Conservation (phyloP, 2,888 invertebrate genomes). For the Tetragonisca angustula region DNA sequence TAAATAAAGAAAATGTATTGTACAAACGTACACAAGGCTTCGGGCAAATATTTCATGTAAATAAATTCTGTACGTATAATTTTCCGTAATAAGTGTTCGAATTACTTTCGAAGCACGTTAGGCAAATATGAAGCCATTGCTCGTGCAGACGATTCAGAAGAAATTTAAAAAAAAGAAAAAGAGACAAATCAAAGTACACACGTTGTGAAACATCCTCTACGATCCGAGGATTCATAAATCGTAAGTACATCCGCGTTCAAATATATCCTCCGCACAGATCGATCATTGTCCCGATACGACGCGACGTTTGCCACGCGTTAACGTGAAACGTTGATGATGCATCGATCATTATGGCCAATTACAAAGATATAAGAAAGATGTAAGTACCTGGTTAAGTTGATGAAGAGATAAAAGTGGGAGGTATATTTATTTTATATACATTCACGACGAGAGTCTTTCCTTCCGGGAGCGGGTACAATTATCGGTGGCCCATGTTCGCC, state of each 20-base stretch:
- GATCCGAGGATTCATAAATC: too few species aligned
- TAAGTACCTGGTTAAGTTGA: slow-evolving; percentile 5
- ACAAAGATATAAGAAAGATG: slow-evolving; percentile 15
- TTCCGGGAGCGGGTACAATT: slow-evolving; percentile 6
- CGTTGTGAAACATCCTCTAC: too few species aligned
- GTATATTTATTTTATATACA: not conserved
- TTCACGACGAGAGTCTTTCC: slow-evolving; percentile 42
- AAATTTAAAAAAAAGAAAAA: too few species aligned
- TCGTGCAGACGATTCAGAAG: too few species aligned
- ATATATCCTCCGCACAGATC: slow-evolving; percentile 11
- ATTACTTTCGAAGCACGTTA: too few species aligned
- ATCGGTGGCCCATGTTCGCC: slow-evolving; percentile 40
- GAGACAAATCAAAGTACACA: too few species aligned
- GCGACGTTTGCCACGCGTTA: not conserved
- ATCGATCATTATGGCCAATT: slow-evolving; percentile 47
- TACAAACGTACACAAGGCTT: too few species aligned
- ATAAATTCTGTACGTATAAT: too few species aligned
- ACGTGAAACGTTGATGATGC: slow-evolving; percentile 25
- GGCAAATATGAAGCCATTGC: too few species aligned
- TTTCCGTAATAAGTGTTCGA: too few species aligned
- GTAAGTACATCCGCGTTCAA: not conserved
- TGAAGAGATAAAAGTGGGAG: slow-evolving; percentile 6
- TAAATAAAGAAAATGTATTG: too few species aligned
- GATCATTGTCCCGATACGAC: slow-evolving; percentile 16
- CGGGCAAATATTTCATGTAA: too few species aligned